These are phyloP conservation scores for Lasioglossum oenotherae DNA, from an alignment of 2,888 invertebrate genomes.

Conservation along the genomic window DNA sequence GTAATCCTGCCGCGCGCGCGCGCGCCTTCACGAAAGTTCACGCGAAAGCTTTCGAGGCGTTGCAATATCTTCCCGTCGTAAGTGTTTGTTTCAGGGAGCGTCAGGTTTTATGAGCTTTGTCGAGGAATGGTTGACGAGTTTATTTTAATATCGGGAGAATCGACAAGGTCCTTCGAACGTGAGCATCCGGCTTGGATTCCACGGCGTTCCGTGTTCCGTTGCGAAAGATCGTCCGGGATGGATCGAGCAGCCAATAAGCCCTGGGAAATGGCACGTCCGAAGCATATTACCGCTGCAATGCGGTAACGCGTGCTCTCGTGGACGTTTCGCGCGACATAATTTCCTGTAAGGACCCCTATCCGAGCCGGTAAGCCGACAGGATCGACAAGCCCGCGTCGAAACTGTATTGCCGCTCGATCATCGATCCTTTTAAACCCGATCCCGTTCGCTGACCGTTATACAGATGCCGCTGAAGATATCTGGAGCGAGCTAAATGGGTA, in stretches of 20 bases:
- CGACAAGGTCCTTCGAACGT: background rate
- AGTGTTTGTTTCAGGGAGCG: background rate
- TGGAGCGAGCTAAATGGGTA: background rate
- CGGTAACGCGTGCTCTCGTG: conserved; percentile 43
- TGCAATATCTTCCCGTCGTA: background rate
- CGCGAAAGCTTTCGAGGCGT: background rate
- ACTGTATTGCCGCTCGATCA: conserved; percentile 30
- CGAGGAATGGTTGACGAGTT: background rate
- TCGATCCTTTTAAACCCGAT: conserved; percentile 40
- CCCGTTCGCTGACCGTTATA: background rate
- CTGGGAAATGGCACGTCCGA: conserved; percentile 47
- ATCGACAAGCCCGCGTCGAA: background rate
- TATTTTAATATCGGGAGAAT: background rate
- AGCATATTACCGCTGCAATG: conserved; percentile 44
- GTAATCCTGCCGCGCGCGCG: background rate
- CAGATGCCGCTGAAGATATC: background rate
- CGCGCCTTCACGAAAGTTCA: background rate
- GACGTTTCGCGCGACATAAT: conserved; percentile 49
- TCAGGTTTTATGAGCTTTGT: background rate
- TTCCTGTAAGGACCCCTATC: conserved; percentile 44
- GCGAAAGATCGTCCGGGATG: conserved; percentile 23
- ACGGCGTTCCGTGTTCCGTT: background rate
- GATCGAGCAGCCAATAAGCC: conserved; percentile 39
- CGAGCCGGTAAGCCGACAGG: conserved; percentile 20
- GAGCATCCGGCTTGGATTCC: conserved; percentile 9